phyloP scores from a whole-genome alignment of 2,113 vertebrate species.

The Pituophis catenifer region DNA sequence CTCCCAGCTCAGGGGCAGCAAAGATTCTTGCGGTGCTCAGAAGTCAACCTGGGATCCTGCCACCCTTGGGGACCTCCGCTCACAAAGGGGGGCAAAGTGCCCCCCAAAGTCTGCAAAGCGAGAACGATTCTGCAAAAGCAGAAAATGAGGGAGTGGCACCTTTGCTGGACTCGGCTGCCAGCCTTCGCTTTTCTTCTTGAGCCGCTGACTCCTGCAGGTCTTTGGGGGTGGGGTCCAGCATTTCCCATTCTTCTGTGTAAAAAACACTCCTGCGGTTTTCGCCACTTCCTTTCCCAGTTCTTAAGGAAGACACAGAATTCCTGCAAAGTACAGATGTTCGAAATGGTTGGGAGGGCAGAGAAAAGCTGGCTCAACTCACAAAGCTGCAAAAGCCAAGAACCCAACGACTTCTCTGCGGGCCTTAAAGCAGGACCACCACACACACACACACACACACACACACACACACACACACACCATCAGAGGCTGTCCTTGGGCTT shows the following conservation, averaged over 20 bases:
- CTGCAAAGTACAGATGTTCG: constrained; percentile 61
- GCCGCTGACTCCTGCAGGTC: constrained; percentile 78
- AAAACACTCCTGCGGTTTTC: constrained; percentile 87
- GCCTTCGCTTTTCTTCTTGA: constrained; percentile 71
- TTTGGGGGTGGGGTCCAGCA: constrained; percentile 83
- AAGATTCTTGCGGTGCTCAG: neutral
- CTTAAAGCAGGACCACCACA: neutral
- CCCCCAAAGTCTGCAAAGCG: neutral
- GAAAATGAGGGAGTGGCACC: constrained; percentile 56
- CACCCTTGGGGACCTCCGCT: neutral
- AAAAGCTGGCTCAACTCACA: neutral
- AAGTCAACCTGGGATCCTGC: neutral
- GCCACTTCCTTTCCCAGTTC: constrained; percentile 71
- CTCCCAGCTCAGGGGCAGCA: neutral
- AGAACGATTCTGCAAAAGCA: neutral
- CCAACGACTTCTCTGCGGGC: no score
- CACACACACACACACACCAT: no score
- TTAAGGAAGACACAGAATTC: constrained; percentile 91
- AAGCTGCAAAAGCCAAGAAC: neutral
- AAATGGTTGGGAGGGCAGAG: no score
- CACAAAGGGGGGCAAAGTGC: neutral
- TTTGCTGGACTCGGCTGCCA: constrained; percentile 72
- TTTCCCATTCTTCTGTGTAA: constrained; percentile 97
- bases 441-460: no score
- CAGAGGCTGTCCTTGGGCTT: neutral